Base-by-base conservation (phyloP, 2,888 invertebrate genomes). In the Eutolmus rufibarbis region DNA sequence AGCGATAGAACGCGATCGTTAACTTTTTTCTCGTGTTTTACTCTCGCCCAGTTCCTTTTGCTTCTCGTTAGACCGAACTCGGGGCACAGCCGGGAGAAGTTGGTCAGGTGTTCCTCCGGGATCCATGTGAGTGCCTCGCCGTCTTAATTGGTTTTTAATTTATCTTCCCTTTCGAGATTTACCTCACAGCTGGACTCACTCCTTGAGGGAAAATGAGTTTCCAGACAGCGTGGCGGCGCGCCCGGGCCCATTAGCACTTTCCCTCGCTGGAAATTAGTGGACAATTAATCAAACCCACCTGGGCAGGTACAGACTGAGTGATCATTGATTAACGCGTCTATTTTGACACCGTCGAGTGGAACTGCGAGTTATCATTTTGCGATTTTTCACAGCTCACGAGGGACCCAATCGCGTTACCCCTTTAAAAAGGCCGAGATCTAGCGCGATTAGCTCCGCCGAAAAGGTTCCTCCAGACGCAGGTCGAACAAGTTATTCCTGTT, bases 81-180 rank as follows among this genome's bases (percentile, higher is more conserved):
- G 3, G 51, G 23, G 23, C 5, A n/a, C 57, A 57, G 23, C n/a
- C 57, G 7, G 40, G 40, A 77, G 37, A 78, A 2, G n/a, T 37
- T 12, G 19, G 28, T 79, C 79, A 79, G 79, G 79, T 79, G 79
- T 79, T 79, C 51, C 12, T 79, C 1, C 19, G 31, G 79, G 31
- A 34, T 56, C 79, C 51, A 79, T 79, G 79, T 23, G 79, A 14
- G 51, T 51, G 66, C 66, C 7, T 79, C 51, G 43, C 28, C 31
- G 51, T 85, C 85, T 85, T 85, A 85, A 85, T 85, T 85, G 85
- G 74, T 85, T 85, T 85, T 85, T 85, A 85, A 85, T 85, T 85
- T 85, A 85, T 85, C 85, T 66, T 85, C 74, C 40, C 74, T 85
- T 85, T 43, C 23, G 43, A 46, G 85, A 85, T 46, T 74, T 23